Evolutionary conservation across 2,113 vertebrate genomes (phyloP).

Genomic region (Clinocottus analis): DNA sequence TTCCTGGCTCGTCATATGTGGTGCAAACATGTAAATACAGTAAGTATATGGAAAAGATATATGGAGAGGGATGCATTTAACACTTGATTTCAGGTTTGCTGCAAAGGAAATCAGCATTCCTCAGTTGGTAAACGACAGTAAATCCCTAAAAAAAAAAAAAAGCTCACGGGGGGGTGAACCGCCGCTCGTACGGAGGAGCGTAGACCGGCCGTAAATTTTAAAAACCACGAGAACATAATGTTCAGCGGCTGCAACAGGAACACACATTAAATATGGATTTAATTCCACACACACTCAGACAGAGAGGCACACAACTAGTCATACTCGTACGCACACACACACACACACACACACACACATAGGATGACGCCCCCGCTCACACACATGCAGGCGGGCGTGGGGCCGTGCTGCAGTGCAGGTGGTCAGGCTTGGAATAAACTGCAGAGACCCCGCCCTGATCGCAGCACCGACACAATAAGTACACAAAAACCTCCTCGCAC

Average conservation of each 20-base stretch:
- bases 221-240: constrained; percentile 37
- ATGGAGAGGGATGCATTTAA: background rate
- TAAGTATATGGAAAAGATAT: background rate
- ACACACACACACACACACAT: constrained; percentile 17
- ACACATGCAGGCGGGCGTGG: constrained; percentile 36
- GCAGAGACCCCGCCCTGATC: constrained; percentile 67
- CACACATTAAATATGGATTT: constrained; percentile 78
- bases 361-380: constrained; percentile 14
- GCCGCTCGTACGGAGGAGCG: background rate
- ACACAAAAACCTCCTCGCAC: background rate
- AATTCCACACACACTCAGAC: constrained; percentile 15
- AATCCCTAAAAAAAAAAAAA: background rate
- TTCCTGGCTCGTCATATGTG: background rate
- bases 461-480: background rate
- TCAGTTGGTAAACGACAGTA: background rate
- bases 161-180: background rate
- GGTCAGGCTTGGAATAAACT: constrained; percentile 37
- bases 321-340: constrained; percentile 13
- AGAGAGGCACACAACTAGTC: background rate
- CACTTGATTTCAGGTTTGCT: background rate
- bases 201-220: constrained; percentile 20
- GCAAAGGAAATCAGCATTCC: background rate
- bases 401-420: constrained; percentile 76
- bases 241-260: constrained; percentile 81
- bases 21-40: background rate